Evolutionary conservation across 2,113 vertebrate species (phyloP).

Genomic region (Naja naja): DNA sequence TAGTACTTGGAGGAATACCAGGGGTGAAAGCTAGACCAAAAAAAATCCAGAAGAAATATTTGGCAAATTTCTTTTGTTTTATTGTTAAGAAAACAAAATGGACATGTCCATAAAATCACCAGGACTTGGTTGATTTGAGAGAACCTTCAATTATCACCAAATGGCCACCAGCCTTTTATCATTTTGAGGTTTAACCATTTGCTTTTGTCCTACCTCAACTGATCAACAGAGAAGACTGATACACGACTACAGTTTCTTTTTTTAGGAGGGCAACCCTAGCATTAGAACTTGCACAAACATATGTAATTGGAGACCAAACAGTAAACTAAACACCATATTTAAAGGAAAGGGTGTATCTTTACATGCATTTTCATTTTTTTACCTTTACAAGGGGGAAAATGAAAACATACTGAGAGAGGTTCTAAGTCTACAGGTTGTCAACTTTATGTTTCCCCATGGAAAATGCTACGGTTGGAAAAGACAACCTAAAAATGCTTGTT

Average conservation of each 20-base stretch:
- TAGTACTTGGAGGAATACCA: neutral
- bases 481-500: neutral
- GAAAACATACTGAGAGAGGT: neutral
- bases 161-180: neutral
- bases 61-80: neutral
- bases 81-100: neutral
- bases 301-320: neutral
- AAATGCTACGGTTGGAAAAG: neutral
- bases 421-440: neutral
- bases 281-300: neutral
- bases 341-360: neutral
- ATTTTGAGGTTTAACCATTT: neutral
- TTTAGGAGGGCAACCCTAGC: neutral
- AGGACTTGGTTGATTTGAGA: neutral
- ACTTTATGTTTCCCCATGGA: neutral
- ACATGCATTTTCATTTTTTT: neutral
- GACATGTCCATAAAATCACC: neutral
- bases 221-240: neutral
- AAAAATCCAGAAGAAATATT: neutral
- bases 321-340: neutral
- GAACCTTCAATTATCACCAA: neutral
- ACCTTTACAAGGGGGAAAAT: neutral
- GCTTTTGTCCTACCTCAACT: neutral
- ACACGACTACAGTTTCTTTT: neutral
- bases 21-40: neutral